Evolutionary conservation across 64 coral and sea anemone genomes (phyloP), one percentile per base, ranked within the genome.

Genomic region (Anthopleura sola): DNA sequence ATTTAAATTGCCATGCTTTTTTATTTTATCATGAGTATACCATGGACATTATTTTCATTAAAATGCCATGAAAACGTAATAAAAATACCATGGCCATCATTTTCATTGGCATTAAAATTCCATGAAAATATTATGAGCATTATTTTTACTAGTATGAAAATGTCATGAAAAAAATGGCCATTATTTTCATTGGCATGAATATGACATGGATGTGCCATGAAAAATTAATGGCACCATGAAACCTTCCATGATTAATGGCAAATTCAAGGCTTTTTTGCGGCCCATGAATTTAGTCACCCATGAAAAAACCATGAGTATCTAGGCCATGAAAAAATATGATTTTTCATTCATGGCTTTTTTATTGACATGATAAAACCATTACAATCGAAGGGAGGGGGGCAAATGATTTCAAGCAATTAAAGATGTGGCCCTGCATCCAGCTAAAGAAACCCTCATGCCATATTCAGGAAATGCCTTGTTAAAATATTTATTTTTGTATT

Each of bases 221-320:
- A 68, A 68, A 68, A 68, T 68, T 68, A 68, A 68, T 68, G 62
- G 62, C 26, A 29, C 62, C 62, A 68, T 68, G 60, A 66, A 66
- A 26, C 60, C 60, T 66, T 66, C 4, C 60, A 66, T 66, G 62
- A 68, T 68, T 68, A 68, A 68, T 68, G 62, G 62, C 26, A 68
- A 68, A 28, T 68, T 68, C 62, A 68, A 26, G 62, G 62, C 26
- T 68, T 68, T 31, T 68, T 68, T 68, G 34, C 29, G 34, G 66
- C 6, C 66, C 66, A 71, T 62, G 58, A 24, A 62, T 62, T 62
- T 62, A 8, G 58, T 62, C 2, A 62, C 58, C 58, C 64, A 69
- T 34, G 66, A 71, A 34, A 71, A 71, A 71, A 2, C 31, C 66
- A 71, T 34, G 12, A 71, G 15, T 26, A 71, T 34, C 66, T 16